phyloP scores from a whole-genome alignment of 2,888 invertebrate genomes.

The Cheiracanthium punctorium region DNA sequence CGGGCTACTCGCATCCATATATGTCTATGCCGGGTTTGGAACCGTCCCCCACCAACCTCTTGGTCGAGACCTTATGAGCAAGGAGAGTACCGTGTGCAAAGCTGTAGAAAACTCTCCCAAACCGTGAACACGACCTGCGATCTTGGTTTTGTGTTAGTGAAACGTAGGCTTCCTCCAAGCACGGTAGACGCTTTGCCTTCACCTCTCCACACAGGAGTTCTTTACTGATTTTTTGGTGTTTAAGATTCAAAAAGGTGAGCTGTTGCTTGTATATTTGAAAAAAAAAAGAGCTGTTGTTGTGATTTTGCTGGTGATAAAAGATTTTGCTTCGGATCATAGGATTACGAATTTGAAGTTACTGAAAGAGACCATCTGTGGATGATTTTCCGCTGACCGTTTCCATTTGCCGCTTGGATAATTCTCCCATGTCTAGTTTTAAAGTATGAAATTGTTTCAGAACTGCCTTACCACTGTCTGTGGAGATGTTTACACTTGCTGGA shows the following conservation, averaged over 20 bases:
- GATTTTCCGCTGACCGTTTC: too few species aligned
- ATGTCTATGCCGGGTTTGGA: slow-evolving; percentile 41
- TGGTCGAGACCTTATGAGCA: slow-evolving; percentile 47
- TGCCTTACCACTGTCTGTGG: too few species aligned
- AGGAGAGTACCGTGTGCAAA: slow-evolving; percentile 56
- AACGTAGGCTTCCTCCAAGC: slow-evolving; percentile 7
- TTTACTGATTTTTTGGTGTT: slow-evolving; percentile 1
- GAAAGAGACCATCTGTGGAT: too few species aligned
- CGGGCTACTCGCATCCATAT: slow-evolving; percentile 45
- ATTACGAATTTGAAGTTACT: too few species aligned
- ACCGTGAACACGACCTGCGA: slow-evolving; percentile 6
- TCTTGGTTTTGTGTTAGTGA: slow-evolving; percentile 34
- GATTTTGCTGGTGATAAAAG: neutral
- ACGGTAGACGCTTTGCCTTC: slow-evolving; percentile 8
- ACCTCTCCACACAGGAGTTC: slow-evolving; percentile 12
- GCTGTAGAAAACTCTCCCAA: slow-evolving; percentile 51
- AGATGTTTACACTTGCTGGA: too few species aligned
- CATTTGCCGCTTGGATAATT: too few species aligned
- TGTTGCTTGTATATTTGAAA: neutral
- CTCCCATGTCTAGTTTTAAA: too few species aligned
- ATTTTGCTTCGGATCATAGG: neutral
- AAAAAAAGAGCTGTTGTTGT: too few species aligned
- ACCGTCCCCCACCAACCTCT: slow-evolving; percentile 13
- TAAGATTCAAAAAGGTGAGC: slow-evolving; percentile 30
- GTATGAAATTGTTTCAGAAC: too few species aligned